These are phyloP conservation scores for Rhinopomastus cyanomelas DNA, from an alignment of 2,113 vertebrate species.

Conservation along the genomic window DNA sequence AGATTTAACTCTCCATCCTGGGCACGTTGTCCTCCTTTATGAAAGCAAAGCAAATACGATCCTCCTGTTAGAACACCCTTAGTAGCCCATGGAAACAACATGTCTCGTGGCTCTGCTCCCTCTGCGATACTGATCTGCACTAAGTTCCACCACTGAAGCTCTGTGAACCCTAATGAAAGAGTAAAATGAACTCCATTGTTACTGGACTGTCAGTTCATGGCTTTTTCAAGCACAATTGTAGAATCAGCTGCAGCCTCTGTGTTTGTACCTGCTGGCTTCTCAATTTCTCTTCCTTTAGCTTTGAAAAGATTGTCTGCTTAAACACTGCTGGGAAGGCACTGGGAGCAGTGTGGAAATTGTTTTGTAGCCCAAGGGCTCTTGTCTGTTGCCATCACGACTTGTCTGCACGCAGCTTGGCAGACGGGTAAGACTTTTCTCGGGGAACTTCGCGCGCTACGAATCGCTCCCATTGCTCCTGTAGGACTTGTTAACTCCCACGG, in stretches of 20 bases:
- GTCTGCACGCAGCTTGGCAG: background rate
- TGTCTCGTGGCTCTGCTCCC: background rate
- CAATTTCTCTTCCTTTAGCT: background rate
- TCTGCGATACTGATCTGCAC: background rate
- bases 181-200: background rate
- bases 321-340: background rate
- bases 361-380: background rate
- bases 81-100: background rate
- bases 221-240: background rate
- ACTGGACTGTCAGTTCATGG: background rate
- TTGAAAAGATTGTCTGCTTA: background rate
- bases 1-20: background rate
- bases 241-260: background rate
- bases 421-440: background rate
- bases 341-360: background rate
- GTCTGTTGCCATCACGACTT: background rate
- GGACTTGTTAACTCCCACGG: background rate
- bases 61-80: background rate
- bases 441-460: background rate
- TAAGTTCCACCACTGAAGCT: background rate
- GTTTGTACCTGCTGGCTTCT: background rate
- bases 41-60: background rate
- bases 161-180: background rate
- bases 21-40: background rate
- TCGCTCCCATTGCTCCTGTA: background rate